These are phyloP conservation scores for Scelioninae gen. 2 DNA, from an alignment of 2,888 invertebrate species.

Conservation along the genomic window DNA sequence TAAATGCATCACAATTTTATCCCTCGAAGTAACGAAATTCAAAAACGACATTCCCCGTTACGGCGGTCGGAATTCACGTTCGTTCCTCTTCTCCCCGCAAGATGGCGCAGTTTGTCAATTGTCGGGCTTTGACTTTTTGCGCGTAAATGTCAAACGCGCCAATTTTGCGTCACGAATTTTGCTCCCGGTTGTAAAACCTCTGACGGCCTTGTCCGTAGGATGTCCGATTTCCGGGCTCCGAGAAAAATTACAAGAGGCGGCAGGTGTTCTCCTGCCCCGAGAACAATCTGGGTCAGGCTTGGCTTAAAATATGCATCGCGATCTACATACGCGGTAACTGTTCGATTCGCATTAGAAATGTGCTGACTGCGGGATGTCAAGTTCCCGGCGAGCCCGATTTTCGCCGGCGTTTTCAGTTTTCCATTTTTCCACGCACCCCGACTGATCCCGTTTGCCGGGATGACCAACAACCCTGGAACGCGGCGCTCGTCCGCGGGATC, in stretches of 20 bases:
- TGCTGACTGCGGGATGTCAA: slow-evolving; percentile 69
- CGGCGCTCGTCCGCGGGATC: not conserved
- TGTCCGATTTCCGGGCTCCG: slow-evolving; percentile 33
- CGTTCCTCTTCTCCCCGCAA: too few relatives aligned
- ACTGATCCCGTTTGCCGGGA: slow-evolving; percentile 10
- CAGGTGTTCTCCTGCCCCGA: slow-evolving; percentile 67
- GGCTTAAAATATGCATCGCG: slow-evolving; percentile 73
- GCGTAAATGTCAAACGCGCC: not conserved
- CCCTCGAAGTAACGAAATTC: too few relatives aligned
- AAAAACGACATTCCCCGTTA: too few relatives aligned
- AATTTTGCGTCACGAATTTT: slow-evolving; percentile 11
- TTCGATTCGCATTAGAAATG: slow-evolving; percentile 72
- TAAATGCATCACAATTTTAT: too few relatives aligned
- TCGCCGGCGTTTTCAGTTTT: slow-evolving; percentile 20
- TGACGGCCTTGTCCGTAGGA: slow-evolving; percentile 23
- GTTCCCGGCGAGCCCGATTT: slow-evolving; percentile 63
- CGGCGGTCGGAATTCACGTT: too few relatives aligned
- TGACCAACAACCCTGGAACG: slow-evolving; percentile 7
- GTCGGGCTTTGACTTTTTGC: too few relatives aligned
- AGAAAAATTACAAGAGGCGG: slow-evolving; percentile 44
- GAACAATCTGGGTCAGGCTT: slow-evolving; percentile 73
- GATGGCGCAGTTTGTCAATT: too few relatives aligned
- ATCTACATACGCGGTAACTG: slow-evolving; percentile 67
- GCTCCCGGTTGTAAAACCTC: slow-evolving; percentile 13
- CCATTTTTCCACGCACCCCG: slow-evolving; percentile 3